Base-by-base conservation (phyloP, 1,140 invertebrate genomes). In the Drosophila repleta region DNA sequence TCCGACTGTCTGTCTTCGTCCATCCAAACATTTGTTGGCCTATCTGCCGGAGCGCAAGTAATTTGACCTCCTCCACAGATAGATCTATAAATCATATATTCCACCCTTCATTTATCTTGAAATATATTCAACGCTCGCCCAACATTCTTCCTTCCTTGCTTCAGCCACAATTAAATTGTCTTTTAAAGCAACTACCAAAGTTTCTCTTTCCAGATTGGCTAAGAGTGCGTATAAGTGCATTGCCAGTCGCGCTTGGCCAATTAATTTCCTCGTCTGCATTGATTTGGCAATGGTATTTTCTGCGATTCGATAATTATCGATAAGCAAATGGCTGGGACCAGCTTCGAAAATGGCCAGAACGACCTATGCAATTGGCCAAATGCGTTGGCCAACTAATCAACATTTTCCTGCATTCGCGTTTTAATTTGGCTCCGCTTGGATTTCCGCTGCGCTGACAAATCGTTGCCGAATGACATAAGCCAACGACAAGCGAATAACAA, bases 391-490 rank as follows among this genome's bases (percentile, higher is more conserved):
- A 65, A 39, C 57, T 67, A 74, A 68, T 68, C 43, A 55, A 46
- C 41, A 45, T 74, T 74, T 77, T 77, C 65, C 74, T 77, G 74
- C 60, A 77, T 41, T 74, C 58, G 11, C 2, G 32, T 3, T 35
- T 35, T 35, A 35, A 35, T 35, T 35, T 35, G 32, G 32, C 11
- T 2, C 32, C 56, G 68, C 55, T 66, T 72, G 74, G 32, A 55
- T 51, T 69, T 74, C 55, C 60, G 46, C 21, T 57, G 57, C 56
- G 69, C 69, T 72, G 48, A 65, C 62, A 62, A 65, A 58, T 64
- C 43, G 61, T 41, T 26, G 53, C 43, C 51, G 69, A 82, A 82
- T 87, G 83, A 88, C 82, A 87, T 87, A 87, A 87, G 83, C 79
- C 49, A 8, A 15, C n/a, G 39, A 15, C 5, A 6, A 43, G 18